A percentile compares a stretch with the other conserved stretches of the same genome.
Evolutionary conservation across 1,140 invertebrate species (phyloP).

Genomic region (Drosophila gunungcola): DNA sequence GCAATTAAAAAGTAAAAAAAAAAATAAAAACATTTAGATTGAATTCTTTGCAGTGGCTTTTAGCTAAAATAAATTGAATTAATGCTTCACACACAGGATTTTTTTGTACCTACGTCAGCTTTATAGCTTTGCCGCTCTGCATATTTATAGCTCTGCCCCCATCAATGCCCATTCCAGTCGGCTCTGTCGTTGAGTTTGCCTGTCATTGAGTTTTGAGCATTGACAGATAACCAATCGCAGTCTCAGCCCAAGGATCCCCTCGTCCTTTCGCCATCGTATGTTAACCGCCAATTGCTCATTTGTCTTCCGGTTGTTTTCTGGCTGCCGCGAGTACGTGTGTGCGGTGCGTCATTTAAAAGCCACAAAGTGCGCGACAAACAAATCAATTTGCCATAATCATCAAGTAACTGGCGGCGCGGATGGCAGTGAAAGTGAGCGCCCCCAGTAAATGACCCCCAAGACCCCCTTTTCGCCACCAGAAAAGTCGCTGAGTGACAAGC

Average conservation of each 20-base stretch:
- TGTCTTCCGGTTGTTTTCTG: constrained; percentile 57
- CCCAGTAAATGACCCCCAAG: constrained; percentile 37
- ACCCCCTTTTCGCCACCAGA: neutral
- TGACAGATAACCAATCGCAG: constrained; percentile 34
- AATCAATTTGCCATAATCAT: constrained; percentile 81
- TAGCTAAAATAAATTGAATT: neutral
- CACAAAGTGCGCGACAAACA: constrained; percentile 75
- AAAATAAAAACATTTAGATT: too few relatives aligned
- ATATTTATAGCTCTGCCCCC: constrained; percentile 7
- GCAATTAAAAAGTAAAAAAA: too few relatives aligned
- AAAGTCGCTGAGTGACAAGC: constrained; percentile 21
- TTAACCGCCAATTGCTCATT: constrained; percentile 66
- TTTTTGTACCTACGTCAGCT: neutral
- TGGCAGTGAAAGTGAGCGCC: constrained; percentile 10
- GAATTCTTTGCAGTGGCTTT: too few relatives aligned
- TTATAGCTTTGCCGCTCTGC: neutral
- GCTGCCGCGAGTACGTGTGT: neutral
- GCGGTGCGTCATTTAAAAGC: constrained; percentile 65
- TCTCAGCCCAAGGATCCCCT: constrained; percentile 4
- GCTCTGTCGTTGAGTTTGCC: constrained; percentile 5
- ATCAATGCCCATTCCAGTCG: neutral
- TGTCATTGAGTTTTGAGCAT: constrained; percentile 4
- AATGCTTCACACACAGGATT: neutral
- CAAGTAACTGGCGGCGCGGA: constrained; percentile 36
- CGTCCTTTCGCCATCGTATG: neutral